These are phyloP conservation scores for Erinaceus europaeus DNA, from an alignment of 2,113 vertebrate species.

Conservation along the genomic window DNA sequence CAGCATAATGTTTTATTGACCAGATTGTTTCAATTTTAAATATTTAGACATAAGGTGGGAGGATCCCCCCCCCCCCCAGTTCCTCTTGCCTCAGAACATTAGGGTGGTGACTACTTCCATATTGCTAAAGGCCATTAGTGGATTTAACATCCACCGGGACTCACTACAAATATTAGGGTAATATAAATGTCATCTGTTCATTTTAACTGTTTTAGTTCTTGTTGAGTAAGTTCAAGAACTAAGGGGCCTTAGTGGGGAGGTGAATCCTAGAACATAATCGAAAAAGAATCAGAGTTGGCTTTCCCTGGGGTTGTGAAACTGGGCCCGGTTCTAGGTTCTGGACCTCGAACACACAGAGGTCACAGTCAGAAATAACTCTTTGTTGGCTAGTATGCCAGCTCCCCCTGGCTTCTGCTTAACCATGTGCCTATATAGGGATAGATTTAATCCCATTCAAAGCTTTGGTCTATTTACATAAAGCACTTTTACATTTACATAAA, in stretches of 20 bases:
- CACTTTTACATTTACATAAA: no score
- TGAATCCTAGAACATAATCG: neutral
- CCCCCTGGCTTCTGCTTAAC: no score
- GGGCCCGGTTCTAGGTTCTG: neutral
- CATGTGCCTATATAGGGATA: no score
- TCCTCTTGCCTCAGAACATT: no score
- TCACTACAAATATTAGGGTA: neutral
- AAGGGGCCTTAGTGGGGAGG: neutral
- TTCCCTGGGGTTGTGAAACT: neutral
- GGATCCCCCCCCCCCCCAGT: no score
- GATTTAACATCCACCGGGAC: neutral
- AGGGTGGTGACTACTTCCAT: no score
- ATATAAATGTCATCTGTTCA: neutral
- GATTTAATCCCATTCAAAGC: no score
- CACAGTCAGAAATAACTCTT: neutral
- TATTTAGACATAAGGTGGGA: neutral
- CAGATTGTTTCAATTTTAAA: constrained; percentile 2
- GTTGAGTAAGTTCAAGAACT: constrained; percentile 3
- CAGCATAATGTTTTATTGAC: neutral
- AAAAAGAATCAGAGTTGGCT: neutral
- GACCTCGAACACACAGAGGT: neutral
- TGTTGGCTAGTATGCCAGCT: no score
- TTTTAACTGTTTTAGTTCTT: constrained; percentile 7
- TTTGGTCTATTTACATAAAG: no score
- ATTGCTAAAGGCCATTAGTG: neutral